These are phyloP conservation scores for Pterostichus niger DNA, from an alignment of 2,888 invertebrate genomes.

Conservation along the genomic window DNA sequence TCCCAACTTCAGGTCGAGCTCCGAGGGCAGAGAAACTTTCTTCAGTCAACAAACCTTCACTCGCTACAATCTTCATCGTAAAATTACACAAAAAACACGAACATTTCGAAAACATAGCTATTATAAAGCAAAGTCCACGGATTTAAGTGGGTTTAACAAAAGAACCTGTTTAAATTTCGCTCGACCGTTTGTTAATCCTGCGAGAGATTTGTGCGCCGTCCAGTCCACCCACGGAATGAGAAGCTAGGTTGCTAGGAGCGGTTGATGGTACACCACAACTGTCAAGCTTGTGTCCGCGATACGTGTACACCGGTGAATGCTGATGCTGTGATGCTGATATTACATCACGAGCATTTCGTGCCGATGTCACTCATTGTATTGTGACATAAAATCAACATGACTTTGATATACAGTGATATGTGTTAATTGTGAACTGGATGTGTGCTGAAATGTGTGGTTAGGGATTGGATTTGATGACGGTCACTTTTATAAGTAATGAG, in stretches of 20 bases:
- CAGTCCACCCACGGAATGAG: too few species aligned
- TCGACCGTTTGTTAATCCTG: neutral
- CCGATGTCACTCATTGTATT: slow-evolving; percentile 34
- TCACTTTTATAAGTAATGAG: neutral
- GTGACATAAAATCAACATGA: slow-evolving; percentile 19
- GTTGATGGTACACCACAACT: neutral
- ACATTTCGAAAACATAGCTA: slow-evolving; percentile 4
- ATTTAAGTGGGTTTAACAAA: slow-evolving; percentile 7
- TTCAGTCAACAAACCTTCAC: slow-evolving; percentile 2
- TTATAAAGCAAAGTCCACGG: slow-evolving; percentile 5
- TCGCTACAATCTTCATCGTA: neutral
- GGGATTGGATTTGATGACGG: neutral
- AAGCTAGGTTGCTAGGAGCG: neutral
- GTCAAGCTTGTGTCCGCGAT: neutral
- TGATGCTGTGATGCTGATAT: slow-evolving; percentile 22
- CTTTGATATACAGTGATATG: slow-evolving; percentile 26
- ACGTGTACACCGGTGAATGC: neutral
- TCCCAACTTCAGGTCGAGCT: neutral
- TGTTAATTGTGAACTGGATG: neutral
- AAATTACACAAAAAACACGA: slow-evolving; percentile 4
- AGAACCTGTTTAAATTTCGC: neutral
- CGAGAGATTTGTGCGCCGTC: too few species aligned
- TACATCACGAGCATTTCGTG: slow-evolving; percentile 40
- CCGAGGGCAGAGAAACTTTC: neutral
- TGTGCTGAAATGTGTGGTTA: neutral